Evolutionary conservation across 1,140 invertebrate species (phyloP), one percentile per base, ranked within the genome.

Genomic region (Drosophila virilis): DNA sequence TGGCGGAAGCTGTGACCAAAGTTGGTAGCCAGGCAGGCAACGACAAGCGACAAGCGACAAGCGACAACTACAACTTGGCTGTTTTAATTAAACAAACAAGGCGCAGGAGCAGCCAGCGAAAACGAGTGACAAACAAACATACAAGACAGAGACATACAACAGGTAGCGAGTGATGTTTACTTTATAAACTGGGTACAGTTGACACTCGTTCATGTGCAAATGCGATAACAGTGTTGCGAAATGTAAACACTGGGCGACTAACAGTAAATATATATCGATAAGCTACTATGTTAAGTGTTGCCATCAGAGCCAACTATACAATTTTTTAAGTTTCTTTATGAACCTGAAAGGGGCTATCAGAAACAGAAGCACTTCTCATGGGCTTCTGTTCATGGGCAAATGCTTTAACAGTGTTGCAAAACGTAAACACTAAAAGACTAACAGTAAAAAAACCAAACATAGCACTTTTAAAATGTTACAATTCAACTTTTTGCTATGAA

Each of bases 41-140:
- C 45, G 67, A 52, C 46, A 60, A 65, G 37, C 78, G 7, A 59
- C 66, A 77, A 77, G 22, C 81, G 71, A 64, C 76, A 77, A 60
- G 22, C 40, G 3, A 59, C 66, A 77, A 77, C 81, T 74, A 64
- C 76, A 79, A 60, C 40, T 65, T 64, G 76, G 66, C 73, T 79
- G 76, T 80, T 89, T 86, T 88, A 88, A 88, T 88, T 88, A 88
- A 88, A 89, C 76, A 89, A 88, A 88, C 83, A 86, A 74, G 80
- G 68, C 60, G 40, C 60, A 69, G 65, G 57, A 57, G 35, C 55
- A 52, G 61, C 7, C 32, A 60, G 57, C 52, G 38, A 46, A 15
- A 7, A 42, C 62, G 60, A 72, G 54, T 40, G 42, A 52, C 28
- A 65, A 68, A 60, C 61, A 52, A 54, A 62, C 38, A 37, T 28